Percentiles rank a stretch among this genome's conserved stretches.
These are phyloP conservation scores for Macroteleia sp. DNA, from an alignment of 2,888 invertebrate species.

Conservation along the genomic window DNA sequence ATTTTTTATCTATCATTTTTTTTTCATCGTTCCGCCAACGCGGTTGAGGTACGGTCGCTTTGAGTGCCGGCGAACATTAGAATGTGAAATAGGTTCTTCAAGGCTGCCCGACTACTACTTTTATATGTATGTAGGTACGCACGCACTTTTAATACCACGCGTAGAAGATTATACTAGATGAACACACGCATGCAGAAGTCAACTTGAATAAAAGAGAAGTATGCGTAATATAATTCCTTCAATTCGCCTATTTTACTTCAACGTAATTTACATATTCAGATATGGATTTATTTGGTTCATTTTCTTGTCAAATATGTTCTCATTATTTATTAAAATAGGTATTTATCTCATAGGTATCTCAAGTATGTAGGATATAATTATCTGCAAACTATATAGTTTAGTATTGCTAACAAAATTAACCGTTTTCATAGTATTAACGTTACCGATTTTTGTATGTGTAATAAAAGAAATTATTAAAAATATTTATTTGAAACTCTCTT, in stretches of 20 bases:
- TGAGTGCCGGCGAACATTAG: conserved; percentile 69
- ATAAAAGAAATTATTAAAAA: too few species aligned
- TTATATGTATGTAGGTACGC: conserved; percentile 67
- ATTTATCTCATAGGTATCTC: too few species aligned
- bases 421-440: too few species aligned
- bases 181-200: conserved; percentile 28
- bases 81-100: conserved; percentile 74
- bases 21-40: conserved; percentile 63
- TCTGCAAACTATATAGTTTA: too few species aligned
- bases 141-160: conserved; percentile 64
- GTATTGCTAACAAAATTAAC: too few species aligned
- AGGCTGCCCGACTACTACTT: conserved; percentile 69
- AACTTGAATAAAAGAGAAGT: not conserved
- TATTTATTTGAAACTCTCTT: too few species aligned
- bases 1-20: conserved; percentile 56
- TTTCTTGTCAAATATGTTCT: conserved; percentile 20
- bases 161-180: conserved; percentile 57
- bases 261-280: conserved; percentile 28
- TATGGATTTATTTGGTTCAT: conserved; percentile 34
- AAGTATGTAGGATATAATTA: too few species aligned
- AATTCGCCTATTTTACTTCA: conserved; percentile 24
- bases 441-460: too few species aligned
- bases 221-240: conserved; percentile 24
- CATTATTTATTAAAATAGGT: conserved; percentile 1
- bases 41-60: conserved; percentile 61